phyloP scores from a whole-genome alignment of 2,113 vertebrate species.

The Plotosus lineatus region DNA sequence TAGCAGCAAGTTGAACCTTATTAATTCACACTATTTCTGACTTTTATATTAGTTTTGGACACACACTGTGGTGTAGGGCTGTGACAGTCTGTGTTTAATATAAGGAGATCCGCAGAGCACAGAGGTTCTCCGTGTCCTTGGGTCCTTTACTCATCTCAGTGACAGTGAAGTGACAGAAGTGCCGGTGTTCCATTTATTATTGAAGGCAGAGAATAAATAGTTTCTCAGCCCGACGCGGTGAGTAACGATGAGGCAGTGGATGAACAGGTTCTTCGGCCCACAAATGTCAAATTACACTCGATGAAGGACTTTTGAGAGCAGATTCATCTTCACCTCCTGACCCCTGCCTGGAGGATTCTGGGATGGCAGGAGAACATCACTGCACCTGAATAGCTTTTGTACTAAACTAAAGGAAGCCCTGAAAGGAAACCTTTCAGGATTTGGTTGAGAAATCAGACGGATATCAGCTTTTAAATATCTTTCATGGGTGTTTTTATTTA shows the following conservation, averaged over 20 bases:
- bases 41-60: constrained; percentile 41
- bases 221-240: constrained; percentile 65
- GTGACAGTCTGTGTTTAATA: neutral
- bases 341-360: neutral
- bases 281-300: constrained; percentile 51
- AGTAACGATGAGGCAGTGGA: constrained; percentile 59
- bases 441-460: neutral
- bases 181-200: constrained; percentile 69
- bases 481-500: neutral
- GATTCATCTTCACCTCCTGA: neutral
- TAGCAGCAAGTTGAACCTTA: constrained; percentile 9
- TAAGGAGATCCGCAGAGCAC: constrained; percentile 11
- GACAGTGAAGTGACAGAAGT: constrained; percentile 67
- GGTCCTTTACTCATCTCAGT: constrained; percentile 42
- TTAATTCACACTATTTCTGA: constrained; percentile 46
- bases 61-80: constrained; percentile 3
- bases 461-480: neutral
- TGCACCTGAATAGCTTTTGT: neutral
- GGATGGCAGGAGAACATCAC: neutral
- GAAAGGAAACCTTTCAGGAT: neutral
- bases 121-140: constrained; percentile 21
- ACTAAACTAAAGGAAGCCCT: no score
- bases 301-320: constrained; percentile 20
- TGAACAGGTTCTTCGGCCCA: constrained; percentile 52
- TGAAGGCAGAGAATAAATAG: constrained; percentile 71